Conservation (phyloP, 2,113 vertebrate species). For the Lethenteron camtschaticum region DNA sequence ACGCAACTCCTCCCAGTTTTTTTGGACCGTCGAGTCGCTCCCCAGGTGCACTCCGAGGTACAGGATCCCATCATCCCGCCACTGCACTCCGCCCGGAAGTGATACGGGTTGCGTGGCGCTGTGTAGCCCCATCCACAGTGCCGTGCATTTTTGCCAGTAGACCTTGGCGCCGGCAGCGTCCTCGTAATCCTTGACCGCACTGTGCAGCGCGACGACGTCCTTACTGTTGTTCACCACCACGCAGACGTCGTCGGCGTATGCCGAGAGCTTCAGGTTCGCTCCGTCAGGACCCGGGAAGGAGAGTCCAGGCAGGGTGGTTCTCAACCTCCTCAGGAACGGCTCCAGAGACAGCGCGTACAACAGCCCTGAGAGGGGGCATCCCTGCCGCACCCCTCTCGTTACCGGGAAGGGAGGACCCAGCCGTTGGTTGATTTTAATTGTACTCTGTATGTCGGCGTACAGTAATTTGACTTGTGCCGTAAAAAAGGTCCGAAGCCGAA, state of each 20-base stretch:
- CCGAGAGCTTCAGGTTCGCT: neutral
- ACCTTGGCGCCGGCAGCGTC: neutral
- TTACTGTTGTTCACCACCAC: neutral
- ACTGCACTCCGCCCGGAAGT: neutral
- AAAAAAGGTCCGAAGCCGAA: neutral
- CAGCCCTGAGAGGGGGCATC: slow-evolving; percentile 1
- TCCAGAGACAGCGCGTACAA: neutral
- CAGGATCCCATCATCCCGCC: neutral
- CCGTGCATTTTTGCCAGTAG: neutral
- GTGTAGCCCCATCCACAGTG: neutral
- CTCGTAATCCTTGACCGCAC: neutral
- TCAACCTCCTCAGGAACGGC: neutral
- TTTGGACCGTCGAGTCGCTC: neutral
- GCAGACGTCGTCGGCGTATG: slow-evolving; percentile 1
- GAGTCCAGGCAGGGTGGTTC: neutral
- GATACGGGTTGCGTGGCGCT: neutral
- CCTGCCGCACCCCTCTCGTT: neutral
- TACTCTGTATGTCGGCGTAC: neutral
- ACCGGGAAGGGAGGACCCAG: neutral
- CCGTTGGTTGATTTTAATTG: neutral
- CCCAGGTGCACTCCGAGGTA: neutral
- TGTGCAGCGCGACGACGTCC: neutral
- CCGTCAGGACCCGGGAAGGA: neutral
- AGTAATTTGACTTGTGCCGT: neutral
- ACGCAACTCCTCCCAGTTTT: neutral